Base-by-base conservation (phyloP, 2,797 vertebrate genomes). In the Ctenochaetus hawaiiensis region DNA sequence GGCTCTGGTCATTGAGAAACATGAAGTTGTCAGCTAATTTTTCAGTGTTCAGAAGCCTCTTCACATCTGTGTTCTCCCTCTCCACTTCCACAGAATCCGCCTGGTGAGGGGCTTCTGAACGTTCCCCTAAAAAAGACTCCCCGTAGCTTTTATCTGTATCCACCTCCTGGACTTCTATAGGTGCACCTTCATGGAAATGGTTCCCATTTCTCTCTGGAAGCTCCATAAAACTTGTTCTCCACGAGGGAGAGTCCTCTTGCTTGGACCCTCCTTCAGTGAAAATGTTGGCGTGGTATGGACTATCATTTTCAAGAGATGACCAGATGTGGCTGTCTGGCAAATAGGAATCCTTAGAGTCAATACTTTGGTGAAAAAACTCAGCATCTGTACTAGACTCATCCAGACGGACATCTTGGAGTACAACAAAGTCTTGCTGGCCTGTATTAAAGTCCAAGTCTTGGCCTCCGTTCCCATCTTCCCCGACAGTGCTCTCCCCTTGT, bases 351-450 rank as follows among this genome's bases (percentile, higher is more conserved):
- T 96, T 96, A 59, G 96, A 96, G 92, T 97, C 96, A n/a, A 95
- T 89, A 83, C 94, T 92, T 81, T 95, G 92, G 91, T 96, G 95
- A 93, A 97, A 96, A 89, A 99, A 97, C 81, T 98, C 97, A 0
- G 96, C 95, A 8, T 98, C 97, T 0, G 96, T 96, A 73, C 96
- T 97, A 0, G 97, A 97, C 78, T 97, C 98, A 68, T 97, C 96
- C 64, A 96, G 83, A 14, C 94, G 95, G 3, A 95, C 93, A 83
- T 96, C 96, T 87, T 96, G 95, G 70, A 97, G 95, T 53, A 96
- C 85, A 0, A 94, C 80, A 72, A 93, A 94, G 53, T 96, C 96
- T 77, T 91, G 92, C 47, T 89, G 93, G 1, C 87, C 93, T 58
- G 92, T 91, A 48, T 23, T 44, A 17, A 89, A 87, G 75, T 91